Evolutionary conservation across 1,140 invertebrate genomes (phyloP).

Genomic region (Aphelenchoides fujianensis): DNA sequence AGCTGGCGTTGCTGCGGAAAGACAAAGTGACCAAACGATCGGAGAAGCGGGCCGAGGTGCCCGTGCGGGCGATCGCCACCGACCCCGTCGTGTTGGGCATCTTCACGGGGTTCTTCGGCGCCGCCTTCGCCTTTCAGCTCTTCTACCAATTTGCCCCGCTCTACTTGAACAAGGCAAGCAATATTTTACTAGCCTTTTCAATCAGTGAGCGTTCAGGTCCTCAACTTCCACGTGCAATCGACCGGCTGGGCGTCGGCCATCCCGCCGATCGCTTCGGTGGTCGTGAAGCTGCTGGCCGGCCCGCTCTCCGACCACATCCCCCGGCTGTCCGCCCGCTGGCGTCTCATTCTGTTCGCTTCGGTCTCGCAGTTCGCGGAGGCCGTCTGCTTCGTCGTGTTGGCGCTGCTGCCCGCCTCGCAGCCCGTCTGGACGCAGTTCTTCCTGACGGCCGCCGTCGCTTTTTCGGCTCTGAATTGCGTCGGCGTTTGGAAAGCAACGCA

Average conservation of each 20-base stretch:
- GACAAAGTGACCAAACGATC: constrained; percentile 19
- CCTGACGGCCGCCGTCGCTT: constrained; percentile 49
- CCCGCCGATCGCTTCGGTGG: constrained; percentile 44
- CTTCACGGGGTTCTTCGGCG: constrained; percentile 38
- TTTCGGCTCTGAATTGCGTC: constrained; percentile 48
- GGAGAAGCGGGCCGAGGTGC: constrained; percentile 30
- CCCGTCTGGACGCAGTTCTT: constrained; percentile 32
- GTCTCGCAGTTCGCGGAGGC: constrained; percentile 42
- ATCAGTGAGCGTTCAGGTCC: constrained; percentile 37
- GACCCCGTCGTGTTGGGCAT: constrained; percentile 37
- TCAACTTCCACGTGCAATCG: constrained; percentile 38
- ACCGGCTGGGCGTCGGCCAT: constrained; percentile 54
- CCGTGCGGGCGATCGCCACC: constrained; percentile 39
- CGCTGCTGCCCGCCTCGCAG: constrained; percentile 36
- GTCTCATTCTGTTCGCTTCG: constrained; percentile 50
- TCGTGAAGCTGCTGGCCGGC: constrained; percentile 51
- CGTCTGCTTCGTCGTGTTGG: constrained; percentile 44
- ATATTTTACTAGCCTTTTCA: not conserved
- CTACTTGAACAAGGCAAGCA: constrained; percentile 45
- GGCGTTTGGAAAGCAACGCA: constrained; percentile 50
- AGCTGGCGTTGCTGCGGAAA: constrained; percentile 31
- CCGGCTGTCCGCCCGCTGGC: constrained; percentile 37
- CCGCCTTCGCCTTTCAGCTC: constrained; percentile 44
- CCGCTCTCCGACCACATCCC: constrained; percentile 49
- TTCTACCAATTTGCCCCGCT: constrained; percentile 42